Base-by-base conservation (phyloP, 2,888 invertebrate species). In the Ashinkailepas kermadecensis region DNA sequence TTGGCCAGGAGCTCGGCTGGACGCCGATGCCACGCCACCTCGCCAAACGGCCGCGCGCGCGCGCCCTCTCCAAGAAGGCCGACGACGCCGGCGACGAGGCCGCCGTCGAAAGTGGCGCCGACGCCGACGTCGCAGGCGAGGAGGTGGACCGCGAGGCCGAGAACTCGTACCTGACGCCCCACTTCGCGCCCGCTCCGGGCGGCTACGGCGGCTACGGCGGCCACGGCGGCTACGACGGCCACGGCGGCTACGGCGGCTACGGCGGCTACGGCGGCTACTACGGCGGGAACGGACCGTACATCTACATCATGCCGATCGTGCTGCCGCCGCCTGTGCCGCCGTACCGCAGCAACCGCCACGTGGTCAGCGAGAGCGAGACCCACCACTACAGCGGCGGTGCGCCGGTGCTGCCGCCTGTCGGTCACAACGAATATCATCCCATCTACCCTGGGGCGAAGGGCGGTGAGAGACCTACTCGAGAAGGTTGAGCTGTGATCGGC, bases 301-400 rank as follows among this genome's bases (percentile, higher is more conserved):
- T 74, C 54, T 74, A 74, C 74, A 74, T 74, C 54, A 54, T 74
- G 74, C 74, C 74, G 21, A 74, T 74, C 18, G 74, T 74, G 74
- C 74, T 74, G 74, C 74, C 74, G 13, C 67, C 67, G 54, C 70
- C 70, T 12, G 74, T 54, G 21, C 21, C 18, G 21, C 74, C 54
- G 12, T 10, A 21, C 54, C 23, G 54, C 74, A 54, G 9, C 21
- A 21, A 6, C 21, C 54, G 74, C 2, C 74, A 74, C 56, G 74
- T 74, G 54, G 74, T 74, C 10, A 74, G 56, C 2, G 74, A 74
- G 56, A 74, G 54, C 18, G 74, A 74, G 74, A 74, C 56, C 54
- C 74, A 74, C 74, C 74, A 74, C 21, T 74, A 56, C 74, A 74
- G 74, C 21, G 74, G 56, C 21, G 56, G 56, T 9, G 54, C 13